Conservation (phyloP, 2,113 vertebrate species). For the Caranx melampygus region DNA sequence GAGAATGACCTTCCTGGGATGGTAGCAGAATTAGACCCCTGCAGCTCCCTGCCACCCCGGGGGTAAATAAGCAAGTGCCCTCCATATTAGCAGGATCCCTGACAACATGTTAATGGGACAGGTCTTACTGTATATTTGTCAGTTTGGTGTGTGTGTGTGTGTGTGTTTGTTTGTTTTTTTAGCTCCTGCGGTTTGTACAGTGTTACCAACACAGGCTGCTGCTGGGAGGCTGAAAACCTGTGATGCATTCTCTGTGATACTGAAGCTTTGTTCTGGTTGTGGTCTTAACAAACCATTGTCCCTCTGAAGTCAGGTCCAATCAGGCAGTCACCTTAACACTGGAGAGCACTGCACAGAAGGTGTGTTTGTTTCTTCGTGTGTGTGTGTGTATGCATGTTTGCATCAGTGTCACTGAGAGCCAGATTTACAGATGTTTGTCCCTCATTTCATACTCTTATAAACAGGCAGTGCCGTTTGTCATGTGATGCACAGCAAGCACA, state of each 20-base stretch:
- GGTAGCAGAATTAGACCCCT: conserved; percentile 75
- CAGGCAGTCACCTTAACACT: not conserved
- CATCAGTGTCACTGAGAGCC: not conserved
- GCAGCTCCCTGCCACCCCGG: conserved; percentile 49
- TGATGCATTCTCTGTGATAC: conserved; percentile 2
- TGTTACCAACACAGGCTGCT: not conserved
- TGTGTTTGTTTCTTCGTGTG: not conserved
- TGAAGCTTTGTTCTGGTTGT: not conserved
- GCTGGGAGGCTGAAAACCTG: not conserved
- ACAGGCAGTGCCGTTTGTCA: not conserved
- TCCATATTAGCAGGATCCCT: conserved; percentile 50
- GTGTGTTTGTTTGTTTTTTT: not conserved
- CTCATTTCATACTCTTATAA: not conserved
- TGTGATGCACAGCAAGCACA: not conserved
- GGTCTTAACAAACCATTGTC: not conserved
- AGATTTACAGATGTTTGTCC: not conserved
- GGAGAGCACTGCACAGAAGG: not conserved
- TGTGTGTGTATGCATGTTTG: not conserved
- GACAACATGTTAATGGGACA: conserved; percentile 60
- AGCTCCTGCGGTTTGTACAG: conserved; percentile 10
- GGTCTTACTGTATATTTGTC: conserved; percentile 35
- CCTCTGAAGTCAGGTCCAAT: not conserved
- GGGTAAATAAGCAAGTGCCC: conserved; percentile 65
- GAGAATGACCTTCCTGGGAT: conserved; percentile 79
- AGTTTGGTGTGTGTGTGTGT: not conserved